Evolutionary conservation across 2,888 invertebrate species (phyloP), one percentile per base, ranked within the genome.

Genomic region (Punctoribates punctum): DNA sequence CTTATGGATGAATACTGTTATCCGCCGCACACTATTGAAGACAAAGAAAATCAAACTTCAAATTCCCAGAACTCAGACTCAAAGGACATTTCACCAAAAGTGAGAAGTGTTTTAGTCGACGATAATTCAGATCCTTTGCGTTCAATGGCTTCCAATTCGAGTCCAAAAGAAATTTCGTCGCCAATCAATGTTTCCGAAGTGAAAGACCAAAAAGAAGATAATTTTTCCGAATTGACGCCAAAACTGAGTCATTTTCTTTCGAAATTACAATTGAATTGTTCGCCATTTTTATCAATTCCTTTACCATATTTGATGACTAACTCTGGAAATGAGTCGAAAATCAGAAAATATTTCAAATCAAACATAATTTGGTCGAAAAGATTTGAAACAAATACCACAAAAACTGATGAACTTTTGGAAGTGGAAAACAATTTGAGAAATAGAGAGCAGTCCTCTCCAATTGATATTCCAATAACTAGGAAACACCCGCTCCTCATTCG

Each of bases 281-380:
- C 96, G 0, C 96, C 97, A 0, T 92, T 90, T 83, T 86, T 96
- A 15, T 89, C 89, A 77, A 91, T 92, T 81, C 89, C 91, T 0
- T 87, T 94, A 75, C 97, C 98, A 0, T 94, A 90, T 85, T 84
- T 96, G 79, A 94, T 94, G 85, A 92, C 94, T 0, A 93, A 93
- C 82, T 86, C 86, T 15, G 95, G 94, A 0, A 87, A 90, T 62
- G 89, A 89, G 80, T 94, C 93, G 81, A 85, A 87, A 46, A 84
- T 93, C 73, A 87, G 93, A 23, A 85, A 85, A 73, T 91, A 89
- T 82, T 92, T 93, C 80, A 90, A 91, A 0, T 29, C 42, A 38
- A 73, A 73, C 5, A 46, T 73, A 65, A 77, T 70, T 67, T 62
- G 70, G 60, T 75, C 77, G 38, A 77, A 77, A 73, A 72, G 48